These are phyloP conservation scores for Limnothrissa miodon DNA, from an alignment of 2,113 vertebrate genomes.

Conservation along the genomic window DNA sequence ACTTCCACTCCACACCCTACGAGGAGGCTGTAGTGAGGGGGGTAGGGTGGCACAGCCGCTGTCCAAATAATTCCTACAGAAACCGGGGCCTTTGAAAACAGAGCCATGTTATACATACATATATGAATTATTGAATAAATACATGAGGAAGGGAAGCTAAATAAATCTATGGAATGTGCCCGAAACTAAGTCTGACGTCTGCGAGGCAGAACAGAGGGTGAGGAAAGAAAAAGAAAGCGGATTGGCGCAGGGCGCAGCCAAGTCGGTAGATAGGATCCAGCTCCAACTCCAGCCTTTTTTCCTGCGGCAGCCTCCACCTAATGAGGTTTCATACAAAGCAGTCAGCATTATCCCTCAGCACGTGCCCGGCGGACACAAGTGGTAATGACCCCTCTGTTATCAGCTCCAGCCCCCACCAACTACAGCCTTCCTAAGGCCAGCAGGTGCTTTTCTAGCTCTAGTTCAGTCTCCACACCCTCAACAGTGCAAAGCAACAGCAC, in stretches of 20 bases:
- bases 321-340: slow-evolving; percentile 32
- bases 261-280: background rate
- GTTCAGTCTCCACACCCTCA: background rate
- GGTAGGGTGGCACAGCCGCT: slow-evolving; percentile 53
- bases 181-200: slow-evolving; percentile 24
- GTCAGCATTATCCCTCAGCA: background rate
- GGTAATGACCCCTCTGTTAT: background rate
- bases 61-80: slow-evolving; percentile 67
- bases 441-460: background rate
- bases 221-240: slow-evolving; percentile 43
- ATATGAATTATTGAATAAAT: slow-evolving; percentile 64
- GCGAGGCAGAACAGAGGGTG: slow-evolving; percentile 28
- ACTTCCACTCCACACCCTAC: background rate
- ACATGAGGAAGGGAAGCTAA: slow-evolving; percentile 58
- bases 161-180: slow-evolving; percentile 58
- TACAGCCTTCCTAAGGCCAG: background rate
- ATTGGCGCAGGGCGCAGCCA: no score
- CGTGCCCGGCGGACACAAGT: background rate
- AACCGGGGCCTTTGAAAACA: slow-evolving; percentile 57
- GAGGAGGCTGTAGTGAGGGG: background rate
- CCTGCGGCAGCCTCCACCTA: slow-evolving; percentile 18
- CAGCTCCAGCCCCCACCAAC: background rate
- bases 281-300: no score
- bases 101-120: slow-evolving; percentile 56
- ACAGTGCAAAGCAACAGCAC: background rate